Evolutionary conservation across 1,140 invertebrate genomes (phyloP), one percentile per base, ranked within the genome.

Genomic region (Panagrolaimus sp.): DNA sequence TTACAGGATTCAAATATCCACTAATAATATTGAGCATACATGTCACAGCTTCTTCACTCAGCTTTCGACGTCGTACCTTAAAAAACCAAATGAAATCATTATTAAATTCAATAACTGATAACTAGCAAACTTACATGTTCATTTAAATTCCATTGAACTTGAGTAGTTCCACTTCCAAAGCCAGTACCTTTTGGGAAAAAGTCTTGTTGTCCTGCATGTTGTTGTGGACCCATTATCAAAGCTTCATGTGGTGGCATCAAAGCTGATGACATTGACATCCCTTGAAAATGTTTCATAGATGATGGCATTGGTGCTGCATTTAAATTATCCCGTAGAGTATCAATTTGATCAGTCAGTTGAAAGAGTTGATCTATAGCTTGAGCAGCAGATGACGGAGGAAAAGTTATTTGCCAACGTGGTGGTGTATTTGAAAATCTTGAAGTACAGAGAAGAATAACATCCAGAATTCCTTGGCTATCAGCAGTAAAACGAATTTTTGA

Each of bases 131-230:
- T n/a, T n/a, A n/a, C 83, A 27, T 92, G 92, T 78, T 93, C 91
- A 78, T 95, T 92, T 5, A 95, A 91, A 84, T 95, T 93, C 92
- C 92, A 96, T 25, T 91, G 92, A 79, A 93, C 92, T 66, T 91
- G 89, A 2, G 91, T 95, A 1, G 91, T 92, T 1, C 93, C 93
- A 0, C 92, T 94, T 14, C 92, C 93, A 84, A 93, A 96, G 5
- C 93, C 93, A 0, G 92, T 95, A 8, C 87, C 87, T 75, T 96
- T 96, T 0, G 92, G 93, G 92, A 92, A 96, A 53, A 48, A 77
- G 9, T 66, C 42, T 16, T 48, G 23, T 14, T 70, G 51, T 1
- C 20, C 51, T 11, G 4, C 20, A 20, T 20, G 16, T 57, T 57
- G 51, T 27, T 20, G 47, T n/a, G 47, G 47, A 23, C 8, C 20